Evolutionary conservation across 2,888 invertebrate genomes (phyloP).

Genomic region (Trissolcus brochymenae): DNA sequence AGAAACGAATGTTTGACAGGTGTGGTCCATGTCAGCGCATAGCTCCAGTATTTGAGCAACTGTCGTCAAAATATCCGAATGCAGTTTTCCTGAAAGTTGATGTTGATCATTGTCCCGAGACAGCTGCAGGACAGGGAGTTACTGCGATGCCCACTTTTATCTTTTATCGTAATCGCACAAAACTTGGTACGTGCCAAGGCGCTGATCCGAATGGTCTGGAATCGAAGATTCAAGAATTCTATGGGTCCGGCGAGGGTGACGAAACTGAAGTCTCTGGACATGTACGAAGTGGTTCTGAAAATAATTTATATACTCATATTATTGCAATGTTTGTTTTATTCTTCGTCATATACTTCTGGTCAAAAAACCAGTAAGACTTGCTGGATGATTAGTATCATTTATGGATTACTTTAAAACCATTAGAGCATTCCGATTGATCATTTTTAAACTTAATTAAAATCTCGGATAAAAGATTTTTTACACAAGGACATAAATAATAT

Average conservation of each 20-base stretch:
- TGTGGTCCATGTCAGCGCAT: constrained; percentile 98
- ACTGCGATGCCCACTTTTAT: constrained; percentile 99
- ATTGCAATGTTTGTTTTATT: constrained; percentile 70
- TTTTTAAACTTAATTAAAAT: too few species aligned
- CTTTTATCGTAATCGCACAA: constrained; percentile 92
- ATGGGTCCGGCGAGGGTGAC: constrained; percentile 81
- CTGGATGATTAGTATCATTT: too few species aligned
- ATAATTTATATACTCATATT: constrained; percentile 70
- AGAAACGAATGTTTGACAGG: constrained; percentile 78
- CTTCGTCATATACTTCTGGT: constrained; percentile 69
- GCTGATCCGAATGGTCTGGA: constrained; percentile 90
- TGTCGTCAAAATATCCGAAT: constrained; percentile 90
- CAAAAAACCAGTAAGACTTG: constrained; percentile 63
- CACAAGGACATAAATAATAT: too few species aligned
- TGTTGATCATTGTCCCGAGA: constrained; percentile 94
- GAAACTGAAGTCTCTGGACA: constrained; percentile 87
- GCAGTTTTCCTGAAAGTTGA: constrained; percentile 96
- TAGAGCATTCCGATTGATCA: too few species aligned
- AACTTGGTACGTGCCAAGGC: constrained; percentile 91
- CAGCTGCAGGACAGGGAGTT: constrained; percentile 91
- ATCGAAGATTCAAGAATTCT: constrained; percentile 91
- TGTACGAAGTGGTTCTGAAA: constrained; percentile 79
- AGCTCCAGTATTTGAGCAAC: constrained; percentile 92
- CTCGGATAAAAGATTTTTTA: too few species aligned
- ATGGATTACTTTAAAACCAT: too few species aligned